Evolutionary conservation across 2,797 vertebrate species (phyloP).

Genomic region (Peromyscus aztecus): DNA sequence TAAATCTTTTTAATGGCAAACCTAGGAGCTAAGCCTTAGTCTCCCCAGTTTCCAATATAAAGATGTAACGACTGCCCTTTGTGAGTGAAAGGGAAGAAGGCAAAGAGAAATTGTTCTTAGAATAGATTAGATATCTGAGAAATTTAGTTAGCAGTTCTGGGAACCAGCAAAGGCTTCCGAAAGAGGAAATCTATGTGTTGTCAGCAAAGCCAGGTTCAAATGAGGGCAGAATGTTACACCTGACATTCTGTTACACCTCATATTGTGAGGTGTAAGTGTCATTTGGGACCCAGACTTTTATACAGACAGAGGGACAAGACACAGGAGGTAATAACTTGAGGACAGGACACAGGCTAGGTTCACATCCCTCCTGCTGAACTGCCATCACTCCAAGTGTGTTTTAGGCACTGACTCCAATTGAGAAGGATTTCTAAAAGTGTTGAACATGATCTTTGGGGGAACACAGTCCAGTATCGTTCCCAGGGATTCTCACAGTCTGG

Average conservation of each 20-base stretch:
- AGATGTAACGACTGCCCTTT: background rate
- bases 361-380: background rate
- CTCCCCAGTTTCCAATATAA: background rate
- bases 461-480: background rate
- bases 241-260: too few species aligned
- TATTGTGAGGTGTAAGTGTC: background rate
- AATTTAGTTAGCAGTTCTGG: background rate
- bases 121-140: background rate
- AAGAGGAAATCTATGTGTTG: background rate
- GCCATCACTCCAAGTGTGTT: background rate
- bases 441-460: background rate
- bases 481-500: background rate
- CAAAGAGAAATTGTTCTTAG: background rate
- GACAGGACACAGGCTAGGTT: background rate
- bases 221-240: background rate
- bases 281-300: background rate
- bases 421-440: background rate
- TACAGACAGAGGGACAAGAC: background rate
- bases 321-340: background rate
- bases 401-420: background rate
- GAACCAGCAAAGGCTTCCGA: background rate
- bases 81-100: background rate
- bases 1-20: background rate
- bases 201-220: background rate
- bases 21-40: background rate